Percentiles rank a stretch among this genome's conserved stretches.
Evolutionary conservation across 1,140 invertebrate species (phyloP).

Genomic region (Tetragonula clypearis): DNA sequence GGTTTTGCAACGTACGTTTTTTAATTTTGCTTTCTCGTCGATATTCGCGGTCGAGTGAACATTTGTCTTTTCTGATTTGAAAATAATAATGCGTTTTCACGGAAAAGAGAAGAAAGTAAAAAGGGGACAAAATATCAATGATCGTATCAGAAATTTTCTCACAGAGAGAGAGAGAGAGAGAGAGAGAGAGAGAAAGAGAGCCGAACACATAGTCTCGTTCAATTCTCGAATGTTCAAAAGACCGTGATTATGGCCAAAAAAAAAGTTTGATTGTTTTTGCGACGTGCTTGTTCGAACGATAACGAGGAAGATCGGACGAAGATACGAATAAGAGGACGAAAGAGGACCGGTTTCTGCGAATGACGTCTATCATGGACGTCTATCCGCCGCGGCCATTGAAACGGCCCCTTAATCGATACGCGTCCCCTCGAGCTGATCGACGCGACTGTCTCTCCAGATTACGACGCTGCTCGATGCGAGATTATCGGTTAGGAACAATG

Average conservation of each 20-base stretch:
- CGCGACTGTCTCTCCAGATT: slow-evolving; percentile 38
- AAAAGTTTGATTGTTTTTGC: too few species aligned
- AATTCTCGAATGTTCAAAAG: too few species aligned
- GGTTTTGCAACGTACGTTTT: neutral
- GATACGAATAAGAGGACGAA: neutral
- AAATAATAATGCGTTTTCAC: too few species aligned
- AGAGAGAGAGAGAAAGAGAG: too few species aligned
- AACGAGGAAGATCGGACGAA: neutral
- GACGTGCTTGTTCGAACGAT: neutral
- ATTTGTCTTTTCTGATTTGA: neutral
- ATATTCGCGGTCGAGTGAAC: neutral
- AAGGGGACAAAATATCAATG: too few species aligned
- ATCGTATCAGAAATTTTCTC: too few species aligned
- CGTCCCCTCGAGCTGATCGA: slow-evolving; percentile 45
- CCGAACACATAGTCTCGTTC: too few species aligned
- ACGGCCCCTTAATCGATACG: slow-evolving; percentile 55
- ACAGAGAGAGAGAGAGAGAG: too few species aligned
- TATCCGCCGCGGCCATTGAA: slow-evolving; percentile 35
- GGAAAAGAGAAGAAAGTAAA: too few species aligned
- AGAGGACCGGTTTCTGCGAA: slow-evolving; percentile 26
- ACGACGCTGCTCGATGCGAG: slow-evolving; percentile 32
- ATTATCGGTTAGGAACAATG: slow-evolving; percentile 52
- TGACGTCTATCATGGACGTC: slow-evolving; percentile 41
- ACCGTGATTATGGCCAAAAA: too few species aligned
- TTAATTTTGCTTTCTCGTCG: neutral